Base-by-base conservation (phyloP, 2,888 invertebrate species). In the Rotaria magnacalcarata region DNA sequence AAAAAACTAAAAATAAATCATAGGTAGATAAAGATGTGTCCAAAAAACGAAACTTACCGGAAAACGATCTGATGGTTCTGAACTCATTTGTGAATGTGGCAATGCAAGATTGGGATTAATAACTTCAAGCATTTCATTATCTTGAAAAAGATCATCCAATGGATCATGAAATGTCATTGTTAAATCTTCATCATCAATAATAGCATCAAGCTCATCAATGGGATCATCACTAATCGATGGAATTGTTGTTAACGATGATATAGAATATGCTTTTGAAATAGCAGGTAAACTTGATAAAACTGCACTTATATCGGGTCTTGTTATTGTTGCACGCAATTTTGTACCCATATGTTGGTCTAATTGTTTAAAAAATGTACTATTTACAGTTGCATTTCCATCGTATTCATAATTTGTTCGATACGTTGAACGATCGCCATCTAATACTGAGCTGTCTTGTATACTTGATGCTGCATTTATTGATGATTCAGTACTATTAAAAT, bases 91-190 rank as follows among this genome's bases (percentile, higher is more conserved):
- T 80, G 80, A 47, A 21, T 47, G 43, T 8, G 80, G 80, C 47
- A 80, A 8, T 80, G 21, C n/a, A 47, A 80, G 11, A 80, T 80
- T 80, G 24, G 80, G 80, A 80, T 80, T 80, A n/a, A 47, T n/a
- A 8, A 47, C 80, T 80, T 80, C 80, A 80, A 80, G 47, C 43
- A 80, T 47, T 80, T 80, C 80, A 47, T 80, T n/a, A 47, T 80
- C 80, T 34, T 67, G 19, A 47, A 80, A 47, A 80, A 80, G 80
- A 80, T 80, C 80, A n/a, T 80, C 80, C 10, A 80, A 14, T 47
- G 80, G 80, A 80, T 80, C 80, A 80, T 80, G 80, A 80, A 80
- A 80, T 47, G 47, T 47, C n/a, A 14, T 80, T n/a, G 47, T 34
- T 14, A 80, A 47, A 80, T 80, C 80, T 41, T 80, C 80, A 80